These are phyloP conservation scores for Drosophila athabasca DNA, from an alignment of 1,140 invertebrate species.

Conservation along the genomic window DNA sequence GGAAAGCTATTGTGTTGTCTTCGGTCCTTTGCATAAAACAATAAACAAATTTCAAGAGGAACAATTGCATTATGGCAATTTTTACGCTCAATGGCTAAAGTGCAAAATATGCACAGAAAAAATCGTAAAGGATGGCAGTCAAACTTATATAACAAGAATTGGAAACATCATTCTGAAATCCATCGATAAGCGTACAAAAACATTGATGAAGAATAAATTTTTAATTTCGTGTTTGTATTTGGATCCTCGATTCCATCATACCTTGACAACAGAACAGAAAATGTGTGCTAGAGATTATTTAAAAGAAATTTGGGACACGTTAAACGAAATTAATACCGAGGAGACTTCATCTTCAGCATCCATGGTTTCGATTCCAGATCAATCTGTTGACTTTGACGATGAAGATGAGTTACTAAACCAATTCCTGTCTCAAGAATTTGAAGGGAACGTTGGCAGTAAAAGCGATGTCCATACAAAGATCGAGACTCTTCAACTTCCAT, in stretches of 20 bases:
- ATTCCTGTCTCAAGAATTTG: conserved; percentile 15
- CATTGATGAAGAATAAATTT: conserved; percentile 2
- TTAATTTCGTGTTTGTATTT: conserved; percentile 11
- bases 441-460: conserved; percentile 2
- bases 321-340: background rate
- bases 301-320: conserved; percentile 20
- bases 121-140: conserved; percentile 14
- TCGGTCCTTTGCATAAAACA: conserved; percentile 24
- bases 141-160: background rate
- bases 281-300: conserved; percentile 1
- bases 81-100: conserved; percentile 36
- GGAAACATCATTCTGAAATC: conserved; percentile 1
- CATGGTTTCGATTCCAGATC: background rate
- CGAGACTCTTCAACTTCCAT: conserved; percentile 12
- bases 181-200: conserved; percentile 2
- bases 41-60: conserved; percentile 26
- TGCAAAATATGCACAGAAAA: conserved; percentile 19
- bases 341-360: conserved; percentile 1
- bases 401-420: conserved; percentile 16
- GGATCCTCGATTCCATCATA: conserved; percentile 30
- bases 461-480: conserved; percentile 20
- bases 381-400: conserved; percentile 5
- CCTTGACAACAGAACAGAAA: conserved; percentile 11
- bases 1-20: conserved; percentile 14
- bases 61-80: conserved; percentile 30